Evolutionary conservation across 30 jellyfish, hydroid and myxozoan genomes (phyloP).

Genomic region (Cassiopea xamachana): DNA sequence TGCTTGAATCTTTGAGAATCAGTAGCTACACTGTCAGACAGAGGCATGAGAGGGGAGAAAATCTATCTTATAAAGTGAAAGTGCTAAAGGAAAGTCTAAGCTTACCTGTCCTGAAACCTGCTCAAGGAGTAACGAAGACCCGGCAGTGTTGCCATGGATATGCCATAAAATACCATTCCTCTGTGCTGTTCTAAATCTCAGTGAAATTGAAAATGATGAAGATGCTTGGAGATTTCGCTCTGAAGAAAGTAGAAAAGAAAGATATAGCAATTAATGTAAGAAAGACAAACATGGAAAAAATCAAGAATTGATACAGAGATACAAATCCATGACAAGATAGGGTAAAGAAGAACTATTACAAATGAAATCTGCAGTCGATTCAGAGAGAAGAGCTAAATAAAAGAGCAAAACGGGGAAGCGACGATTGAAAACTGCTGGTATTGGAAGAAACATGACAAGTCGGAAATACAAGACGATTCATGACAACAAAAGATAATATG

Average conservation of each 20-base stretch:
- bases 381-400: not conserved
- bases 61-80: no score
- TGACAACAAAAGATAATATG: no score
- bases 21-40: no score
- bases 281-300: not conserved
- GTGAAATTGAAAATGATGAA: conserved; percentile 32
- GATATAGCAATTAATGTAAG: not conserved
- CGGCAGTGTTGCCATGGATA: conserved; percentile 1
- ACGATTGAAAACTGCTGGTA: no score
- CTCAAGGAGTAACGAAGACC: conserved; percentile 35
- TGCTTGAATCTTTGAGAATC: no score
- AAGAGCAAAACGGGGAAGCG: not conserved
- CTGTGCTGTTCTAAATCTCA: conserved; percentile 56
- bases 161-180: conserved; percentile 69
- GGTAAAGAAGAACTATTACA: no score
- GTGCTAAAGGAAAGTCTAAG: not conserved
- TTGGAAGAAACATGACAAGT: no score
- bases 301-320: not conserved
- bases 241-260: not conserved
- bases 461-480: no score
- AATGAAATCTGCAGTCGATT: not conserved
- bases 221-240: conserved; percentile 31
- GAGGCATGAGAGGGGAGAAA: no score
- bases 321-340: no score
- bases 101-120: conserved; percentile 67